phyloP scores from a whole-genome alignment of 2,113 vertebrate species.

The Menidia beryllina region DNA sequence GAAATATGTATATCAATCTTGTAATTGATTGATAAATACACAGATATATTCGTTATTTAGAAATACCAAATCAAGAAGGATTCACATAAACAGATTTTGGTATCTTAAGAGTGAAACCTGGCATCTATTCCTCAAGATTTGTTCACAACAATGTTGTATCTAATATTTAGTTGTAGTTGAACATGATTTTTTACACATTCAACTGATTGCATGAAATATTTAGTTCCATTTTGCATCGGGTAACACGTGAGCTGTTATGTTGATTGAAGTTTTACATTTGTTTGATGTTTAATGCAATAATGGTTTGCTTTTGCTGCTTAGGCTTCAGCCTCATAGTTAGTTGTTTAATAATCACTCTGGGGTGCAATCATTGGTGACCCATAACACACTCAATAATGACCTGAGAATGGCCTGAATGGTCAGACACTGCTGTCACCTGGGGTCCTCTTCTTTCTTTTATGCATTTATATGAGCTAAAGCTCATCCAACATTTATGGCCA shows the following conservation, averaged over 20 bases:
- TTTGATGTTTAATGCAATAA: background rate
- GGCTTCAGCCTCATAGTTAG: constrained; percentile 5
- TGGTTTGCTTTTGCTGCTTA: constrained; percentile 8
- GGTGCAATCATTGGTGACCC: constrained; percentile 41
- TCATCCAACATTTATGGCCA: constrained; percentile 81
- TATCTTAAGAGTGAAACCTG: too few relatives aligned
- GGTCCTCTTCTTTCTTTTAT: constrained; percentile 63
- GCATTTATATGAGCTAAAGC: constrained; percentile 51
- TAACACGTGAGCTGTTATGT: background rate
- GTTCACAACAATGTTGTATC: too few relatives aligned
- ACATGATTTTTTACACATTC: too few relatives aligned
- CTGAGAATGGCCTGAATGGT: constrained; percentile 39
- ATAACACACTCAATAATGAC: constrained; percentile 64
- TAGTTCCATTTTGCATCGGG: too few relatives aligned
- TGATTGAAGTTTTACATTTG: background rate
- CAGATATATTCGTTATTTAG: too few relatives aligned
- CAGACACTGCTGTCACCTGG: constrained; percentile 72
- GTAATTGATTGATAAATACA: too few relatives aligned
- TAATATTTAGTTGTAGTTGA: too few relatives aligned
- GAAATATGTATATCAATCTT: background rate
- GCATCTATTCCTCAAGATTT: too few relatives aligned
- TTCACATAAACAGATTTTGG: too few relatives aligned
- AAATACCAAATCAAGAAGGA: too few relatives aligned
- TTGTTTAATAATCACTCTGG: constrained; percentile 42
- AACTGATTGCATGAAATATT: too few relatives aligned